Conservation (phyloP, 2,113 vertebrate genomes). For the Burhinus oedicnemus region DNA sequence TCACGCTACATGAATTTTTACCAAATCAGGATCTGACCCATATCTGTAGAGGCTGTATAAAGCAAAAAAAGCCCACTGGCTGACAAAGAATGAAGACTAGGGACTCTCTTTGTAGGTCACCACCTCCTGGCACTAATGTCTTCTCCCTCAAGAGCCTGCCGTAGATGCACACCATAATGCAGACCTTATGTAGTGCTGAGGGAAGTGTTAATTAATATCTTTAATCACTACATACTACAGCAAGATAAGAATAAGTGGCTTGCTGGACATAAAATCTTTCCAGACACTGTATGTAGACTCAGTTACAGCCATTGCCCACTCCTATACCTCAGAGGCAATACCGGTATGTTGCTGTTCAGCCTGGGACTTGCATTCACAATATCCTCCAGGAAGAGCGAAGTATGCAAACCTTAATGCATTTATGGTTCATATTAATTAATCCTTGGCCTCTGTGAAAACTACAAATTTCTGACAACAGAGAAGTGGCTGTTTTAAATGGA, state of each 20-base stretch:
- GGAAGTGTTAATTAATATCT: constrained; percentile 21
- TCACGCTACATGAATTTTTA: background rate
- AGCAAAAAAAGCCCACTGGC: background rate
- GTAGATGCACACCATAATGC: background rate
- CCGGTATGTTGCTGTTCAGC: background rate
- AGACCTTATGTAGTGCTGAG: background rate
- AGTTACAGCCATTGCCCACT: background rate
- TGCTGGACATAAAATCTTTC: background rate
- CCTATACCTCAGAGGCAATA: background rate
- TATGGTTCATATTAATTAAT: background rate
- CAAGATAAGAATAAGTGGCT: background rate
- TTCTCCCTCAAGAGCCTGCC: background rate
- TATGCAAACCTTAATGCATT: background rate
- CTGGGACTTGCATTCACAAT: background rate
- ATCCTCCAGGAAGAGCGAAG: background rate
- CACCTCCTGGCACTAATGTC: background rate
- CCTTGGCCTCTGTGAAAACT: background rate
- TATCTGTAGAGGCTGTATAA: background rate
- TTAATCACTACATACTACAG: background rate
- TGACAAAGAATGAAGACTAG: background rate
- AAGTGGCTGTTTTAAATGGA: background rate
- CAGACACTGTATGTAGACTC: background rate
- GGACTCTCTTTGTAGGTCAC: background rate
- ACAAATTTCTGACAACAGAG: background rate
- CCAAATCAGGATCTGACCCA: background rate